Conservation (phyloP, 2,888 invertebrate species). For the Deilephila porcellus region DNA sequence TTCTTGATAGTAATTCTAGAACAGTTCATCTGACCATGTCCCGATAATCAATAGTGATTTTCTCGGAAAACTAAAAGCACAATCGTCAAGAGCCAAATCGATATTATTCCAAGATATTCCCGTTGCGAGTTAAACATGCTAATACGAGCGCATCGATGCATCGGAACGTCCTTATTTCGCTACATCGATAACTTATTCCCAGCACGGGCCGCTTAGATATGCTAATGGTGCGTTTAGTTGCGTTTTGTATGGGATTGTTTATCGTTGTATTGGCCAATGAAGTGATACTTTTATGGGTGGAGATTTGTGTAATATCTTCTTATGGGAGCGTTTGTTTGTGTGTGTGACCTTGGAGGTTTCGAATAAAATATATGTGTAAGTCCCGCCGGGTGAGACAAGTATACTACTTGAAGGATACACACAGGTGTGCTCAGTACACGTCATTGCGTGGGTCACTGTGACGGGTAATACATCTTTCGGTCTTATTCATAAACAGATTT, state of each 20-base stretch:
- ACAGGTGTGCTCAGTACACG: too few species aligned
- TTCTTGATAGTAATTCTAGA: too few species aligned
- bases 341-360: neutral
- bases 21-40: neutral
- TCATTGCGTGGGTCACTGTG: too few species aligned
- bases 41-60: neutral
- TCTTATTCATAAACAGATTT: too few species aligned
- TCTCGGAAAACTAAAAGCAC: neutral
- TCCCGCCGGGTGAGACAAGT: too few species aligned
- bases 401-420: too few species aligned
- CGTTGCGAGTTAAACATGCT: neutral
- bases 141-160: constrained; percentile 36
- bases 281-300: neutral
- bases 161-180: constrained; percentile 50
- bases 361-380: neutral
- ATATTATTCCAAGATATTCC: constrained; percentile 13
- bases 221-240: constrained; percentile 16
- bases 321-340: neutral
- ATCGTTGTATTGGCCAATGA: constrained; percentile 4
- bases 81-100: constrained; percentile 14
- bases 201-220: constrained; percentile 10
- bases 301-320: neutral
- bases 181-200: constrained; percentile 26
- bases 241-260: constrained; percentile 16
- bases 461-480: too few species aligned